Evolutionary conservation across 2,797 vertebrate species (phyloP), one percentile per base, ranked within the genome.

Genomic region (Neosilurus hyrtlii): DNA sequence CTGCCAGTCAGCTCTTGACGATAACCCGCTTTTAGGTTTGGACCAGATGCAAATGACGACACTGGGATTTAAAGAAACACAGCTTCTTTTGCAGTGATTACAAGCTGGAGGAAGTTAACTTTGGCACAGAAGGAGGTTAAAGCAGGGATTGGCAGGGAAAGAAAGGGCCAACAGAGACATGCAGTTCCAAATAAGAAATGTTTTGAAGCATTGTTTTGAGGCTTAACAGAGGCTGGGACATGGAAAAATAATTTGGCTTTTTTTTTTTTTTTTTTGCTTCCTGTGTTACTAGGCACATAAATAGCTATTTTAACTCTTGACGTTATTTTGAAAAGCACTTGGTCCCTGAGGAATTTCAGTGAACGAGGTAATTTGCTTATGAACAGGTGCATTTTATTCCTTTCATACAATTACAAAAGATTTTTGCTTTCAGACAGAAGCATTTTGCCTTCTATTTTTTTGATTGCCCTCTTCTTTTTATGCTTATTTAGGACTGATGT

Each of bases 321-420:
- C 92, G 92, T 90, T 94, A 93, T 94, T 94, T 94, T 94, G 91
- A 94, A 94, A 92, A 92, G 91, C 91, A 87, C 87, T 90, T 85
- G 90, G 86, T 92, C 94, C 92, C 92, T 88, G 89, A 89, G 91
- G 94, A 92, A 89, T 93, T 84, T 92, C 89, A 89, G 90, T 88
- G 90, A 92, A 93, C 93, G 92, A 93, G 92, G 93, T 92, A 94
- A 94, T 95, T 95, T 94, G 90, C 92, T 87, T 89, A 90, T 80
- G 92, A 94, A 93, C 94, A 95, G 94, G 94, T 94, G 92, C 93
- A 93, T 94, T 94, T 94, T 93, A 94, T 92, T 93, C 92, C 92
- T 94, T 94, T 94, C 92, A 93, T 94, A 94, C 93, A 93, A 94
- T 94, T 94, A 94, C 92, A 93, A 92, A 90, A 93, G 91, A 92